Percentiles rank a stretch among this genome's conserved stretches.
These are phyloP conservation scores for Indicator indicator DNA, from an alignment of 2,113 vertebrate species.

Conservation along the genomic window DNA sequence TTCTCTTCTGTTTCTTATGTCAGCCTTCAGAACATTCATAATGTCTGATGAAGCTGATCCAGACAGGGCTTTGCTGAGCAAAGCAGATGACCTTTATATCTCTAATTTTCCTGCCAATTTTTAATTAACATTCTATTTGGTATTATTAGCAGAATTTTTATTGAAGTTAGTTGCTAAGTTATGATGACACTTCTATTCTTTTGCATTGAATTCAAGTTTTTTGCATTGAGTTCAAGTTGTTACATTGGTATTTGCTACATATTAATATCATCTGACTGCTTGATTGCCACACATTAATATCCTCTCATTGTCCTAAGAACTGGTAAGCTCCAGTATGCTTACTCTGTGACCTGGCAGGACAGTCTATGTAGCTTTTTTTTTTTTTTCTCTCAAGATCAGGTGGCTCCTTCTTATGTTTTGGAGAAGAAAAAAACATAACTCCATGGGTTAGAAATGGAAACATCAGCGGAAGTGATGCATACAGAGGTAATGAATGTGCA, in stretches of 20 bases:
- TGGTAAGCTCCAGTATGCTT: background rate
- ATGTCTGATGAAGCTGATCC: background rate
- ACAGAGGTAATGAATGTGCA: background rate
- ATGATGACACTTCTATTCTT: background rate
- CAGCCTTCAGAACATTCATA: background rate
- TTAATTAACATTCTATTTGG: background rate
- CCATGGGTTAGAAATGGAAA: background rate
- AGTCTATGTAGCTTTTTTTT: background rate
- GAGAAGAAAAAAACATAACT: background rate
- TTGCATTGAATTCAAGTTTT: too few species aligned
- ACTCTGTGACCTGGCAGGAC: background rate
- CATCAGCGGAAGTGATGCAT: background rate
- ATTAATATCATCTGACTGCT: background rate
- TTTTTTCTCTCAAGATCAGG: background rate
- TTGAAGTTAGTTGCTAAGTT: background rate
- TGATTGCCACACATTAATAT: background rate
- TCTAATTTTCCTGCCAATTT: background rate
- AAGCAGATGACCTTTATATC: background rate
- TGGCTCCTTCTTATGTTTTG: background rate
- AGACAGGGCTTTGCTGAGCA: background rate
- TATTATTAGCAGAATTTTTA: background rate
- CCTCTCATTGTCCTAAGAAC: background rate
- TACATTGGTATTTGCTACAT: background rate
- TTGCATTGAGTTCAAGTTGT: too few species aligned
- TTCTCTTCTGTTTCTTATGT: background rate